Base-by-base conservation (phyloP, 2,888 invertebrate genomes). In the Camptogramma bilineatum region DNA sequence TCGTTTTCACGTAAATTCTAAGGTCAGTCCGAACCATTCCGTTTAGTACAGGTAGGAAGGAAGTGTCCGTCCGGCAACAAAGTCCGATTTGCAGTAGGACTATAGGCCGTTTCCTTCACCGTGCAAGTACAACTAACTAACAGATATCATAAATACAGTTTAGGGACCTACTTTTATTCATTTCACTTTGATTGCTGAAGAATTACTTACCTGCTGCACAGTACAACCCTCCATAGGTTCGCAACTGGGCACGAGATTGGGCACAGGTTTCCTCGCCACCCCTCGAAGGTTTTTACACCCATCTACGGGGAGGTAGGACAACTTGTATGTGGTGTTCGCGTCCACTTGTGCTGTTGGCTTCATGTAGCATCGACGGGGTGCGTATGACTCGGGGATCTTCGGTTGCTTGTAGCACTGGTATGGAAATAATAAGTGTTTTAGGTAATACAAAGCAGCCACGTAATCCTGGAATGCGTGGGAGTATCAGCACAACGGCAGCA, bases 261-360 rank as follows among this genome's bases (percentile, higher is more conserved):
- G 79, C 0, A 78, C 54, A 0, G 90, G 92, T 57, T 83, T 90
- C 58, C 82, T 73, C 4, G 80, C 66, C 57, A 82, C 73, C 1
- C 90, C 80, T 79, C 95, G 76, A 0, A 93, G 81, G 63, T 89
- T 87, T 71, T 77, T 73, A 69, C 90, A 87, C 0, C 86, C 90
- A 0, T 88, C 88, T 0, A 84, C 86, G 0, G 94, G 95, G 18
- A 95, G 83, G 74, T 94, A 96, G 0, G 95, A 95, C 72, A 95
- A 90, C 64, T 94, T 94, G 81, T 96, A 96, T 0, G 96, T 94
- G 17, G 96, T 96, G 69, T 94, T 92, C 0, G 81, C 85, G 64
- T 95, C 95, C 75, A 96, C 91, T 0, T 93, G 94, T 0, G 94
- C 91, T 0, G 90, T 86, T 0, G 96, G 95, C 52, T 94, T 94